Evolutionary conservation across 2,888 invertebrate species (phyloP).

Genomic region (Hesperia comma): DNA sequence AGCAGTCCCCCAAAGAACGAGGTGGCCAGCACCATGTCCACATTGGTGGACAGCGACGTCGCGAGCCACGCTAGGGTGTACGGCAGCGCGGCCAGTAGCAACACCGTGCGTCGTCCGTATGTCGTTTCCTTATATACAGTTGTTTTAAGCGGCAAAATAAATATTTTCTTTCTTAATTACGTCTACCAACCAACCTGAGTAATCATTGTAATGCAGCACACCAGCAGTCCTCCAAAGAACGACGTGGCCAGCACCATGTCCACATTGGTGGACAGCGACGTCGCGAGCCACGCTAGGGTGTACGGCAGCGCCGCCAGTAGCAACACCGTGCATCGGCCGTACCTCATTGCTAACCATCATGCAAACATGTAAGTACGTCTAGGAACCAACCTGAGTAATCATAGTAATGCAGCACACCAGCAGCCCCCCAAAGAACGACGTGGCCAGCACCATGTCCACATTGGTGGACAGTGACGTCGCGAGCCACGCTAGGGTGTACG

Average conservation of each 20-base stretch:
- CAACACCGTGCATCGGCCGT: slow-evolving; percentile 88
- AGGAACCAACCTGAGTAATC: slow-evolving; percentile 87
- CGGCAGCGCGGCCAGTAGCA: slow-evolving; percentile 88
- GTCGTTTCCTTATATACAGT: too few species aligned
- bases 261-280: slow-evolving; percentile 89
- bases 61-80: slow-evolving; percentile 91
- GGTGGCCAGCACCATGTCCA: slow-evolving; percentile 90
- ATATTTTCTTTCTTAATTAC: too few species aligned
- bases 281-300: slow-evolving; percentile 90
- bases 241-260: slow-evolving; percentile 91
- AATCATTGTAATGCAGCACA: slow-evolving; percentile 89
- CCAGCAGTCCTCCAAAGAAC: slow-evolving; percentile 91
- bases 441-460: slow-evolving; percentile 89
- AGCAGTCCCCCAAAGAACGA: slow-evolving; percentile 92
- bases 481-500: slow-evolving; percentile 91
- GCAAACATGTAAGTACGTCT: too few species aligned
- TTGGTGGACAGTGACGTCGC: slow-evolving; percentile 89
- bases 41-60: slow-evolving; percentile 89
- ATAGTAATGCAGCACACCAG: slow-evolving; percentile 89
- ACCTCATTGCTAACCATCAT: too few species aligned
- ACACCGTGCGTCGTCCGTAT: slow-evolving; percentile 88
- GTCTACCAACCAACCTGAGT: slow-evolving; percentile 87
- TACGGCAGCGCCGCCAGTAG: slow-evolving; percentile 88
- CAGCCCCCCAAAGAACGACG: slow-evolving; percentile 92
- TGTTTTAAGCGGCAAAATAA: too few species aligned